phyloP scores from a whole-genome alignment of 2,888 invertebrate genomes.

The Cosmorhoe ocellata region DNA sequence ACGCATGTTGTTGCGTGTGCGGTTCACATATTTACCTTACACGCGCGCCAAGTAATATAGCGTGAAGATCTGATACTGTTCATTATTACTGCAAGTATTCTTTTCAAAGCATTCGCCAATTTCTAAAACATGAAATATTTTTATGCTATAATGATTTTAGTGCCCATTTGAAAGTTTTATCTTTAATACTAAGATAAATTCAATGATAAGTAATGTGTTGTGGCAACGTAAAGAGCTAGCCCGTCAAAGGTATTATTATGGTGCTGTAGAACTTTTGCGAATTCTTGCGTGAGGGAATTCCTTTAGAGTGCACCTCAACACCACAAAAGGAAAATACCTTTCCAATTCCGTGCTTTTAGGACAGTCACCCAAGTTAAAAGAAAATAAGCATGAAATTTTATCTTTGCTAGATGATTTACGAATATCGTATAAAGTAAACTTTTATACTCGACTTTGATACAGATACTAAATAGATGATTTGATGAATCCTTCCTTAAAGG shows the following conservation, averaged over 20 bases:
- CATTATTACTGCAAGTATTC: constrained; percentile 35
- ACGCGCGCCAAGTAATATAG: constrained; percentile 30
- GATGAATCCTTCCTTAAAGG: constrained; percentile 48
- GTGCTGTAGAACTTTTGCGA: not conserved
- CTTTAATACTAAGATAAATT: too few relatives aligned
- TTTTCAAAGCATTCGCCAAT: constrained; percentile 44
- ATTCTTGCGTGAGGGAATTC: not conserved
- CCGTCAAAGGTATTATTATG: not conserved
- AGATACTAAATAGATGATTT: constrained; percentile 48
- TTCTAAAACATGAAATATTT: constrained; percentile 40
- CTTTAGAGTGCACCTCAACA: not conserved
- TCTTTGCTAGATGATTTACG: constrained; percentile 19
- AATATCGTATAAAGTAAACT: constrained; percentile 41
- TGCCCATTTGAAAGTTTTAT: too few relatives aligned
- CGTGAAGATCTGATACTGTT: constrained; percentile 42
- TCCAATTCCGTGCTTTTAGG: not conserved
- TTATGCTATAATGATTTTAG: constrained; percentile 13
- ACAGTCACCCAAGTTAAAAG: not conserved
- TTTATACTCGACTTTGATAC: constrained; percentile 47
- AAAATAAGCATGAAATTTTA: not conserved
- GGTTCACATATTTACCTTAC: constrained; percentile 36
- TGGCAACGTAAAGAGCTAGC: not conserved
- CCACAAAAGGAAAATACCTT: not conserved
- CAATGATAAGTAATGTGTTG: too few relatives aligned
- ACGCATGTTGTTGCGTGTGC: constrained; percentile 41